Conservation (phyloP, 35 echinoderm and acorn worm species). For the Ptychodera flava region DNA sequence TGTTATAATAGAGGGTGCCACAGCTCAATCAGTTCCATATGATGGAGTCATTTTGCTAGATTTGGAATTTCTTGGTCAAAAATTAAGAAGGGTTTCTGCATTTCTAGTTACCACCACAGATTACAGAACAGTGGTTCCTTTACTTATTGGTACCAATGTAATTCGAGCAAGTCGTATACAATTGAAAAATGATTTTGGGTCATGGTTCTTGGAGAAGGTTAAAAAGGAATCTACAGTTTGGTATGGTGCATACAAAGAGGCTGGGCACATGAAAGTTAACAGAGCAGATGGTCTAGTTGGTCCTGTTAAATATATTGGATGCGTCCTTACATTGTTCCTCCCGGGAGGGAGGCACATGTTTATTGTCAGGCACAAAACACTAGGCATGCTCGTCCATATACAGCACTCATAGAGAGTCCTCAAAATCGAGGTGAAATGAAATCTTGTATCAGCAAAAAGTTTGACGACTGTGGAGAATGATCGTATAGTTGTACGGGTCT, state of each 20-base stretch:
- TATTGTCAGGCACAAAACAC: no score
- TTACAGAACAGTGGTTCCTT: not conserved
- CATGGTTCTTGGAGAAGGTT: not conserved
- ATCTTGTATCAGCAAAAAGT: no score
- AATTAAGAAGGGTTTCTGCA: not conserved
- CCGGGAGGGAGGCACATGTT: no score
- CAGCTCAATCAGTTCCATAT: not conserved
- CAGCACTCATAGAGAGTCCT: no score
- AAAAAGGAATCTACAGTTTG: not conserved
- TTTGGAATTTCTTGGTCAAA: conserved; percentile 1
- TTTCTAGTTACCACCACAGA: not conserved
- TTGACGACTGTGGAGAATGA: no score
- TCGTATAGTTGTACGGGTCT: no score
- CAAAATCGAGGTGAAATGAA: no score
- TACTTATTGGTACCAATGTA: conserved; percentile 6
- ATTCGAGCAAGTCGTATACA: not conserved
- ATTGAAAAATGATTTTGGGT: not conserved
- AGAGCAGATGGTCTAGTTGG: no score
- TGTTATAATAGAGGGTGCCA: not conserved
- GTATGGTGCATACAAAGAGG: no score
- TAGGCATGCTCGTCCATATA: no score
- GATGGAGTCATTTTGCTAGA: not conserved
- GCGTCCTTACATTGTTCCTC: no score
- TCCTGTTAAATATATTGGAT: no score
- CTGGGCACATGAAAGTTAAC: not conserved